Evolutionary conservation across 2,113 vertebrate species (phyloP), one percentile per base, ranked within the genome.

Genomic region (Pimephales promelas): DNA sequence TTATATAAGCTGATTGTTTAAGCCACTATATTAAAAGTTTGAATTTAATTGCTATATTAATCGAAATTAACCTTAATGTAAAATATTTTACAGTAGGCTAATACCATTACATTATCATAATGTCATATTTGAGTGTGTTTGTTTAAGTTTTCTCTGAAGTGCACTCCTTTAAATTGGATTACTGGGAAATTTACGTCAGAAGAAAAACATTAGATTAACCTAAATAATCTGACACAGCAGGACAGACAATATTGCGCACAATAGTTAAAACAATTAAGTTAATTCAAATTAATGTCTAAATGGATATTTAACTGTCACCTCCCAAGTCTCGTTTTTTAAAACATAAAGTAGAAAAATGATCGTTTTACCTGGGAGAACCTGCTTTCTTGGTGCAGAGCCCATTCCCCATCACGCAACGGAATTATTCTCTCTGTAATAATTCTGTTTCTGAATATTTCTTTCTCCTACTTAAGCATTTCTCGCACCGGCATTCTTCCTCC

Each of bases 321-420:
- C 22, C 1, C 18, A 40, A 1, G 22, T 34, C 7, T 6, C 10
- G 40, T 4, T 43, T 43, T 43, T 59, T 36, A 1, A 49, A 81
- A 18, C 6, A 71, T 43, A 78, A 45, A 24, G 2, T 16, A 1
- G 5, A 47, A 52, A 81, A 36, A 5, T 0, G 11, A n/a, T 1
- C 2, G 5, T 7, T 85, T 82, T 89, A 95, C 94, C 94, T 90
- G 86, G 61, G 2, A 59, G 16, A 81, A 90, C 40, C 40, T 73
- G 86, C 75, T 93, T 94, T 57, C 93, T 92, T 10, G 88, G 52
- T 87, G 86, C 91, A 88, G 92, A 89, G 85, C 94, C 93, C 93
- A 95, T 94, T 85, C 85, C 83, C 74, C 80, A 86, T 83, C 76
- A 85, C 79, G 26, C 47, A n/a, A 4, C 26, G 71, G 10, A 18